Evolutionary conservation across 1,140 invertebrate species (phyloP).

Genomic region (Oedothorax gibbosus): DNA sequence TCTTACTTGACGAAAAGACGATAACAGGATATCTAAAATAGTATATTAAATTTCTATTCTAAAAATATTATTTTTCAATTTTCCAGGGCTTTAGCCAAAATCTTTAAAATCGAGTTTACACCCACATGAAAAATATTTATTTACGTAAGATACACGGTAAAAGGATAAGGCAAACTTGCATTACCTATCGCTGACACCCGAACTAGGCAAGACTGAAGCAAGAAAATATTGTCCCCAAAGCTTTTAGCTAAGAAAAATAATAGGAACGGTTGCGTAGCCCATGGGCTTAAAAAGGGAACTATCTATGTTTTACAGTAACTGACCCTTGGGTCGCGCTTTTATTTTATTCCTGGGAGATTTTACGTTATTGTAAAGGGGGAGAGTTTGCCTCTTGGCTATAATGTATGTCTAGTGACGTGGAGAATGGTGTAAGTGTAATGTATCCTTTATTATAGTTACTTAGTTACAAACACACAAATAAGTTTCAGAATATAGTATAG

Average conservation of each 20-base stretch:
- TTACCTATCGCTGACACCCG: slow-evolving; percentile 48
- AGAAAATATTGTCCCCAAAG: slow-evolving; percentile 28
- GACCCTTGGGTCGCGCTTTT: slow-evolving; percentile 42
- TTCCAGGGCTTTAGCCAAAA: no score
- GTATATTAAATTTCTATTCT: no score
- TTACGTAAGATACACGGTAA: no score
- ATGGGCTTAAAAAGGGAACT: slow-evolving; percentile 31
- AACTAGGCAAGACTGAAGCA: slow-evolving; percentile 23
- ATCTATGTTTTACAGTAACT: slow-evolving; percentile 58
- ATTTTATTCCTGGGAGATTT: slow-evolving; percentile 38
- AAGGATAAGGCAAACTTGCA: neutral
- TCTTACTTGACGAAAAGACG: no score
- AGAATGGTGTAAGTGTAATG: slow-evolving; percentile 27
- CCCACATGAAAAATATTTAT: no score
- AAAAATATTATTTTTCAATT: no score
- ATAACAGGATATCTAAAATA: no score
- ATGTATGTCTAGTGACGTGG: neutral
- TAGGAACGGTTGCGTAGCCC: slow-evolving; percentile 14
- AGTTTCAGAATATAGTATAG: no score
- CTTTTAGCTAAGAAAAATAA: slow-evolving; percentile 20
- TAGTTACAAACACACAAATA: no score
- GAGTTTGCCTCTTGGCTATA: slow-evolving; percentile 6
- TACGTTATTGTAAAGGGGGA: slow-evolving; percentile 20
- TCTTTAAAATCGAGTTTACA: no score
- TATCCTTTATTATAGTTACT: no score